These are phyloP conservation scores for Brachionus rubens DNA, from an alignment of 1,140 invertebrate species.

Conservation along the genomic window DNA sequence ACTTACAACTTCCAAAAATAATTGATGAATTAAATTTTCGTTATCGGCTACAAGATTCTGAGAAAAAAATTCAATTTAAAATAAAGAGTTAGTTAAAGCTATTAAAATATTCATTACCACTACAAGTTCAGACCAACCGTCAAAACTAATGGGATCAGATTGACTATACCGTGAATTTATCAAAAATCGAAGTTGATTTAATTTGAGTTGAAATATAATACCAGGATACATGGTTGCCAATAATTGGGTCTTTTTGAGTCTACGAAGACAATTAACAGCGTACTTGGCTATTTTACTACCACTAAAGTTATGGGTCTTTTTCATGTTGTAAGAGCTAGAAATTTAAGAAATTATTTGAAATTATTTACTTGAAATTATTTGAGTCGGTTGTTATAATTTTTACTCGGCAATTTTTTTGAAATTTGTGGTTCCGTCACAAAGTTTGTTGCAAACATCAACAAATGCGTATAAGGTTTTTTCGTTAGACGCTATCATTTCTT, in stretches of 20 bases:
- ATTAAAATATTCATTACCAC: not conserved
- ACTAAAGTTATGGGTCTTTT: slow-evolving; percentile 36
- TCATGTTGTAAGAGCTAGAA: slow-evolving; percentile 1
- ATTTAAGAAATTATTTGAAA: not conserved
- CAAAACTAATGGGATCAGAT: slow-evolving; percentile 17
- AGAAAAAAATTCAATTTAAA: not conserved
- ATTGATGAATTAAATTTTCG: slow-evolving; percentile 14
- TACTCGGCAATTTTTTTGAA: slow-evolving; percentile 40
- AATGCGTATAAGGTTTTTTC: slow-evolving; percentile 23
- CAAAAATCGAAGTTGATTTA: slow-evolving; percentile 32
- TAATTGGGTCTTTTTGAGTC: slow-evolving; percentile 17
- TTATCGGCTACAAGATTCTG: slow-evolving; percentile 25
- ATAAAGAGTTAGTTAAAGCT: not conserved
- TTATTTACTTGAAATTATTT: not conserved
- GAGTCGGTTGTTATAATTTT: too few relatives aligned
- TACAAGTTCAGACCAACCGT: slow-evolving; percentile 30
- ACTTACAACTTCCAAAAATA: slow-evolving; percentile 7
- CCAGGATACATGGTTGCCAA: not conserved
- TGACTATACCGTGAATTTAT: slow-evolving; percentile 22
- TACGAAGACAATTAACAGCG: not conserved
- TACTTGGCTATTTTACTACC: slow-evolving; percentile 29
- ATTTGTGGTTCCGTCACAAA: not conserved
- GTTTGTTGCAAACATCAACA: slow-evolving; percentile 9
- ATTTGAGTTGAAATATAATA: slow-evolving; percentile 1
- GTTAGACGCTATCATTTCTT: slow-evolving; percentile 11